These are phyloP conservation scores for Echiichthys vipera DNA, from an alignment of 2,797 vertebrate genomes.

Conservation along the genomic window DNA sequence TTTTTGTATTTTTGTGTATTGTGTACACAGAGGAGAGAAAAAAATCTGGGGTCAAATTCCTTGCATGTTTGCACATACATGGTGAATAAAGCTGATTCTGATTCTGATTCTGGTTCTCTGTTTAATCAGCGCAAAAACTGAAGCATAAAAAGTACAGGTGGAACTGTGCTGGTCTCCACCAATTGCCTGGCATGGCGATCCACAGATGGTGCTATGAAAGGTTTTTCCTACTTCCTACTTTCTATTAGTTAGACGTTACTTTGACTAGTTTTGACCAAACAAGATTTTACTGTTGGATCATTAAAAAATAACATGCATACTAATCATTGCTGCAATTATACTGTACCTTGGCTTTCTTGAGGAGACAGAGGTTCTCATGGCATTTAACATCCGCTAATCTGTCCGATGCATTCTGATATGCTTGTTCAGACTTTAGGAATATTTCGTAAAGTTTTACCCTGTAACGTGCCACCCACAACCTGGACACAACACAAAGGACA, in stretches of 20 bases:
- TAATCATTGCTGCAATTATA: background rate
- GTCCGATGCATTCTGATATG: slow-evolving; percentile 87
- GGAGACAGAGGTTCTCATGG: slow-evolving; percentile 86
- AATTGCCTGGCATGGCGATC: background rate
- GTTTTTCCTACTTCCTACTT: background rate
- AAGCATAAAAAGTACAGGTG: no score
- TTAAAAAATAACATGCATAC: background rate
- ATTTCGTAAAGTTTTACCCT: slow-evolving; percentile 79
- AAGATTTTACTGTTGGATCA: background rate
- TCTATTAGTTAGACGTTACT: no score
- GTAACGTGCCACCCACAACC: slow-evolving; percentile 90
- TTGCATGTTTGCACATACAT: no score
- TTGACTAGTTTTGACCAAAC: background rate
- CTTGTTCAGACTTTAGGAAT: slow-evolving; percentile 77
- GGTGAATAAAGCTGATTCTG: no score
- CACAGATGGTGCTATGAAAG: background rate
- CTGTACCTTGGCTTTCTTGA: slow-evolving; percentile 81
- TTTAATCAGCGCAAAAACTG: no score
- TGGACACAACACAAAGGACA: slow-evolving; percentile 63
- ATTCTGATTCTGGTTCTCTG: no score
- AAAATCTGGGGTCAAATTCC: no score
- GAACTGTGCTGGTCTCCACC: background rate
- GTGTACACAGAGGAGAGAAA: no score
- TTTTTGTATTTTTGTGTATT: no score
- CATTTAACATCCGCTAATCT: slow-evolving; percentile 88